A percentile compares a stretch with the other conserved stretches of the same genome.
phyloP scores from a whole-genome alignment of 2,797 vertebrate species.

The Catharus ustulatus region DNA sequence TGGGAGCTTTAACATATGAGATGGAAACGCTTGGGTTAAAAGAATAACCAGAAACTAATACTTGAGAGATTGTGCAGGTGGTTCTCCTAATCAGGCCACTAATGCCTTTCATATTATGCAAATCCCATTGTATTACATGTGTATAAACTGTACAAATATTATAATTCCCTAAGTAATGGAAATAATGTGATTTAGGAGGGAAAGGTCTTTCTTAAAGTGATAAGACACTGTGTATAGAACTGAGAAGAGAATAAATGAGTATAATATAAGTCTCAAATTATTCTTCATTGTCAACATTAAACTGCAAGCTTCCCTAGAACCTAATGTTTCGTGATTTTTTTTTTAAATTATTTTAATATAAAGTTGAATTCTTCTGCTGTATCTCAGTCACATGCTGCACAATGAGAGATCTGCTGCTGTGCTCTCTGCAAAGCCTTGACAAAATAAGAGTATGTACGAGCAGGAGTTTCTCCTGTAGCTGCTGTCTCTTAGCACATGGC shows the following conservation, averaged over 20 bases:
- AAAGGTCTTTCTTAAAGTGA: not conserved
- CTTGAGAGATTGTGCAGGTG: not conserved
- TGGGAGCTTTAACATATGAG: not conserved
- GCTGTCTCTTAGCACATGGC: not conserved
- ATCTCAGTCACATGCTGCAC: not conserved
- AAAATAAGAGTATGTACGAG: not conserved
- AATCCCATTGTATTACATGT: conserved; percentile 40
- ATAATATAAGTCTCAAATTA: not conserved
- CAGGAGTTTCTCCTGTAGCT: not conserved
- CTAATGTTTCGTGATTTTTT: not conserved
- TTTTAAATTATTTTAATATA: not conserved
- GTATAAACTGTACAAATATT: conserved; percentile 47
- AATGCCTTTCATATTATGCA: conserved; percentile 24
- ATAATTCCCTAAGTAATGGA: conserved; percentile 41
- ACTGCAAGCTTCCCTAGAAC: not conserved
- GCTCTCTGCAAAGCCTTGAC: not conserved
- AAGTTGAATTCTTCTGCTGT: not conserved
- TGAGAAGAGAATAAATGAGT: not conserved
- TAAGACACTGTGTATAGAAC: not conserved
- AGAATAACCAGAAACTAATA: not conserved
- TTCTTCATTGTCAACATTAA: not conserved
- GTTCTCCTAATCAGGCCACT: conserved; percentile 15
- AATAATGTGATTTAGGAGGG: conserved; percentile 36
- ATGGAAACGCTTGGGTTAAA: not conserved
- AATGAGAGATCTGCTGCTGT: not conserved